These are phyloP conservation scores for Brachionus calyciflorus DNA, from an alignment of 1,140 invertebrate genomes.

Conservation along the genomic window DNA sequence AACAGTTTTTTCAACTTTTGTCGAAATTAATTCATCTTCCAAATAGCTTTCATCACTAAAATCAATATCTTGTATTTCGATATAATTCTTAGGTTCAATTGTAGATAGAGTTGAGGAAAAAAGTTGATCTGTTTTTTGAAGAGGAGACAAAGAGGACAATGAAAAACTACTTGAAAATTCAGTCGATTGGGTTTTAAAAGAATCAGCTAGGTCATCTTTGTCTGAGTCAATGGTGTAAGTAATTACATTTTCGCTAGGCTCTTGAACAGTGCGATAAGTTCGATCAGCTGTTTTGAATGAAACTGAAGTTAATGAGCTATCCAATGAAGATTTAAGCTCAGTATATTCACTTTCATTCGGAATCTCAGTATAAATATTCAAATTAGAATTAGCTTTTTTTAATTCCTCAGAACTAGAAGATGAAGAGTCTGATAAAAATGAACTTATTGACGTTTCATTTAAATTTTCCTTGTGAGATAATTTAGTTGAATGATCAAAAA, in stretches of 20 bases:
- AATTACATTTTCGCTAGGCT: background rate
- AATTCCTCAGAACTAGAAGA: background rate
- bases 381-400: background rate
- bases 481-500: background rate
- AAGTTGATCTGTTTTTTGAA: background rate
- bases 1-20: constrained; percentile 4
- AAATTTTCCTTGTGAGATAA: background rate
- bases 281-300: background rate
- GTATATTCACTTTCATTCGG: background rate
- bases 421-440: constrained; percentile 18
- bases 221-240: constrained; percentile 12
- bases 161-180: background rate
- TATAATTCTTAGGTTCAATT: background rate
- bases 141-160: background rate
- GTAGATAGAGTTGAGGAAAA: background rate
- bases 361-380: background rate
- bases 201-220: background rate
- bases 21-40: background rate
- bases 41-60: constrained; percentile 21
- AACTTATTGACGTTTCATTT: constrained; percentile 13
- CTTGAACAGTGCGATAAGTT: background rate
- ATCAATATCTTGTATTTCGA: background rate
- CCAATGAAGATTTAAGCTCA: background rate
- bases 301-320: background rate
- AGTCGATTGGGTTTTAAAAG: background rate